Evolutionary conservation across 1,140 invertebrate genomes (phyloP).

Genomic region (Sitobion miscanthi): DNA sequence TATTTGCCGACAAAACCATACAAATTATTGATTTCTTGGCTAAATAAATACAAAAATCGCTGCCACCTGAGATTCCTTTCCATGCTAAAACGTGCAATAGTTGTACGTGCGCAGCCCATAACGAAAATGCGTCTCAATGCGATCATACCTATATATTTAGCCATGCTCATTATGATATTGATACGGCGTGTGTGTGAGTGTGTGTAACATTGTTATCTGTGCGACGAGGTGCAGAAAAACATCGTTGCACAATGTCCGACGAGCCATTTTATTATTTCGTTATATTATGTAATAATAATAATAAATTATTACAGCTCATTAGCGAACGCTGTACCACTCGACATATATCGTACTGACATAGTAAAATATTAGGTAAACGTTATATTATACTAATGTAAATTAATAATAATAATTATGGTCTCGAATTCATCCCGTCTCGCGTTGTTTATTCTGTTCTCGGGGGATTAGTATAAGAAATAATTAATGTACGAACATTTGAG

Average conservation of each 20-base stretch:
- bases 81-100: no score
- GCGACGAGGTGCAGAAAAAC: neutral
- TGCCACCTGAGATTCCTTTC: no score
- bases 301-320: neutral
- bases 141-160: no score
- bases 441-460: neutral
- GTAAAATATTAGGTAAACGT: conserved; percentile 8
- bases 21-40: no score
- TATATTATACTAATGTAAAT: conserved; percentile 16
- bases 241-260: neutral
- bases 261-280: neutral
- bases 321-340: neutral
- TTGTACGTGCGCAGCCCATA: no score
- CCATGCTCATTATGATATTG: neutral
- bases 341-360: neutral
- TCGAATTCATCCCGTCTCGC: neutral
- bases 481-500: neutral
- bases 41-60: no score
- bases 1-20: no score
- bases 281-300: neutral
- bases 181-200: neutral
- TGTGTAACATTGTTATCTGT: neutral
- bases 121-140: no score
- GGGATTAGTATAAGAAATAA: neutral
- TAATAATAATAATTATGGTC: neutral